phyloP scores from a whole-genome alignment of 2,113 vertebrate species.

The Carassius carassius region DNA sequence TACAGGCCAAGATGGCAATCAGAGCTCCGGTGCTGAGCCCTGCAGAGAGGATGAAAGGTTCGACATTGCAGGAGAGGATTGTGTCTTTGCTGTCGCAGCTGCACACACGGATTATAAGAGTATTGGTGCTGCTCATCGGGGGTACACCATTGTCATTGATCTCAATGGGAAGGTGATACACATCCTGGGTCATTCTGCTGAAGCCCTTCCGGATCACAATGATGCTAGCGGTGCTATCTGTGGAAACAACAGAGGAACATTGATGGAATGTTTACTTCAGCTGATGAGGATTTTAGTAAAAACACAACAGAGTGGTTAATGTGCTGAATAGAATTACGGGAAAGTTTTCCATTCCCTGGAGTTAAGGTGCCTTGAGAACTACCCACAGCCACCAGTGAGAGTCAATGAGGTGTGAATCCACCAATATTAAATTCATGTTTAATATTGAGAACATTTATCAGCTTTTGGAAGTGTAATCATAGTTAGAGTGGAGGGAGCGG shows the following conservation, averaged over 20 bases:
- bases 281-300: background rate
- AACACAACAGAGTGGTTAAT: background rate
- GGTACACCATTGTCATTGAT: conserved; percentile 91
- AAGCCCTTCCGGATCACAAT: conserved; percentile 85
- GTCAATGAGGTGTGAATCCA: conserved; percentile 55
- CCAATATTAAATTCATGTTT: conserved; percentile 57
- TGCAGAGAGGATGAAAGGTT: conserved; percentile 86
- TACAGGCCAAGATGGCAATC: conserved; percentile 94
- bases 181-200: conserved; percentile 87
- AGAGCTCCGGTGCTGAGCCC: conserved; percentile 94
- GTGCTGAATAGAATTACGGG: conserved; percentile 5
- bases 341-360: conserved; percentile 4
- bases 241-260: conserved; percentile 18
- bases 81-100: conserved; percentile 85
- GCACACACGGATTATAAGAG: conserved; percentile 90
- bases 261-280: background rate
- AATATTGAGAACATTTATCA: conserved; percentile 60
- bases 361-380: conserved; percentile 6
- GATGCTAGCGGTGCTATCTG: conserved; percentile 90
- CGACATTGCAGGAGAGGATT: conserved; percentile 87
- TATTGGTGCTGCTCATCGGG: conserved; percentile 90
- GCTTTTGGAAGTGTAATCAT: conserved; percentile 63
- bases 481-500: conserved; percentile 27
- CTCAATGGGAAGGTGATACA: conserved; percentile 89
- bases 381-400: background rate